Percentiles rank a stretch among this genome's conserved stretches.
Evolutionary conservation across 2,888 invertebrate genomes (phyloP).

Genomic region (Junonia oenone): DNA sequence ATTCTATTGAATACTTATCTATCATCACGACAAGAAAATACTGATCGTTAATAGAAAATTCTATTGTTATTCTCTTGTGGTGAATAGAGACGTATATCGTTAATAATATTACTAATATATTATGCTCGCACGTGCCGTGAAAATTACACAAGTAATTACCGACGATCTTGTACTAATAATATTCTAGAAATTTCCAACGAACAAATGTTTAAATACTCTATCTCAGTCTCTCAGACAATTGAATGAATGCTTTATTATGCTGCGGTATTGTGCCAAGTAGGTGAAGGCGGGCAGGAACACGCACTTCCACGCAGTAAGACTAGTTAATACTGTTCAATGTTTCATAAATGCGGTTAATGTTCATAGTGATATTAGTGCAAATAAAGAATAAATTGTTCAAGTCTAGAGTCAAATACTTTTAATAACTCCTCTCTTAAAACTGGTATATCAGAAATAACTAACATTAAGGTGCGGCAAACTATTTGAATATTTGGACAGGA

Average conservation of each 20-base stretch:
- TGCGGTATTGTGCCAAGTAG: constrained; percentile 14
- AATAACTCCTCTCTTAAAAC: not conserved
- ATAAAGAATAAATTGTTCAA: not conserved
- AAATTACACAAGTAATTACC: not conserved
- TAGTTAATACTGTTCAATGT: not conserved
- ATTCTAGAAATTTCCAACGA: not conserved
- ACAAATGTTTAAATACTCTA: not conserved
- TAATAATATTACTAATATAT: no score
- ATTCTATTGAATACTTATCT: no score
- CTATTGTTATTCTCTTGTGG: no score
- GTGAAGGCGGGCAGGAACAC: constrained; percentile 20
- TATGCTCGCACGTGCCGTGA: no score
- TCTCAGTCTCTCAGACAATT: not conserved
- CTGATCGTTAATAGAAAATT: no score
- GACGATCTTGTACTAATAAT: not conserved
- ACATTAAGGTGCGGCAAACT: not conserved
- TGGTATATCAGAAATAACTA: not conserved
- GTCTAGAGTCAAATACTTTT: not conserved
- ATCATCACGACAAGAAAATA: no score
- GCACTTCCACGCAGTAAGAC: constrained; percentile 1
- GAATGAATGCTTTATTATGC: constrained; percentile 10
- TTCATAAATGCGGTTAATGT: not conserved
- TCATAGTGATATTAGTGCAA: not conserved
- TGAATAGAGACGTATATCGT: no score
- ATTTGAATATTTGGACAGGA: not conserved